These are phyloP conservation scores for Pterostichus madidus DNA, from an alignment of 2,888 invertebrate species.

Conservation along the genomic window DNA sequence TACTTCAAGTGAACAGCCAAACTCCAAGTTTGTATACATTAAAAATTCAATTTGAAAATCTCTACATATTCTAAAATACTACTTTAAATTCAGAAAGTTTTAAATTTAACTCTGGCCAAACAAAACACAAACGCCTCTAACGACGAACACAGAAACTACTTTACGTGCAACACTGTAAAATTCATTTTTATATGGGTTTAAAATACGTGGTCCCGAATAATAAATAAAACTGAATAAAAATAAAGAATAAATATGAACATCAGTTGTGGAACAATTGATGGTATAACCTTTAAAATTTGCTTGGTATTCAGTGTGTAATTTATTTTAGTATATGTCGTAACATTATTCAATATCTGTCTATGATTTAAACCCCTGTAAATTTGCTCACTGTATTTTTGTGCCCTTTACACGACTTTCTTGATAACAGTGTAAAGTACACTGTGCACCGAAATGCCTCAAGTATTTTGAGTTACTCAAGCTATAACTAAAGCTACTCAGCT, in stretches of 20 bases:
- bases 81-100: slow-evolving; percentile 48
- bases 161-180: not conserved
- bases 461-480: slow-evolving; percentile 37
- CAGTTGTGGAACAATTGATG: slow-evolving; percentile 27
- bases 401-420: slow-evolving; percentile 34
- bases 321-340: slow-evolving; percentile 28
- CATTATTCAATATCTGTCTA: not conserved
- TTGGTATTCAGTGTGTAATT: slow-evolving; percentile 47
- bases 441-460: slow-evolving; percentile 48
- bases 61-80: slow-evolving; percentile 41
- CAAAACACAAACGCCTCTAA: slow-evolving; percentile 22
- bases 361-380: slow-evolving; percentile 41
- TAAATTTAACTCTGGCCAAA: not conserved
- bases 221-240: slow-evolving; percentile 25
- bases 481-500: slow-evolving; percentile 28
- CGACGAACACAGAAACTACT: not conserved
- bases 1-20: slow-evolving; percentile 2
- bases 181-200: slow-evolving; percentile 23
- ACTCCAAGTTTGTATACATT: slow-evolving; percentile 1
- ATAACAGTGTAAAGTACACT: slow-evolving; percentile 26
- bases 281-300: slow-evolving; percentile 9
- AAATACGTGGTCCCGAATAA: not conserved
- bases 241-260: slow-evolving; percentile 11
- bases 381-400: slow-evolving; percentile 40
- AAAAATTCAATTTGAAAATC: slow-evolving; percentile 48